Evolutionary conservation across 2,113 vertebrate genomes (phyloP).

Genomic region (Neolamprologus kungweensis): DNA sequence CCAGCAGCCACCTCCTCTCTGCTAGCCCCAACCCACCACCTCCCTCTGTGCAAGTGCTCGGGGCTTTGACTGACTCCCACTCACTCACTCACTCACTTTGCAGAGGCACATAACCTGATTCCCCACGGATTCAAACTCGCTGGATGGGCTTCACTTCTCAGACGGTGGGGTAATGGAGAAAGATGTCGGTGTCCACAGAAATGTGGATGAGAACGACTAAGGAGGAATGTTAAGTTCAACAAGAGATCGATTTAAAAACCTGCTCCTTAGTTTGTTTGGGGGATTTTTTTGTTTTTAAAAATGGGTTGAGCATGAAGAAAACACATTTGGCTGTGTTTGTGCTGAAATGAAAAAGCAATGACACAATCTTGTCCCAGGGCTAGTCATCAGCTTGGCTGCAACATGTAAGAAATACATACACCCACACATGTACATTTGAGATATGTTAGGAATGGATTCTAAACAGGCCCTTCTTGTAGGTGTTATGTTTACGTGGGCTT

Average conservation of each 20-base stretch:
- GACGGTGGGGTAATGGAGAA: neutral
- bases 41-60: conserved; percentile 22
- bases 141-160: conserved; percentile 2
- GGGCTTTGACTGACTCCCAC: conserved; percentile 53
- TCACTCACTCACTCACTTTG: conserved; percentile 1
- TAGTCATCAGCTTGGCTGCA: conserved; percentile 50
- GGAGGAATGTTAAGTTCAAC: neutral
- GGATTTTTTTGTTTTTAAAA: neutral
- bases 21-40: neutral
- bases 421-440: conserved; percentile 45
- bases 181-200: neutral
- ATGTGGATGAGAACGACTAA: neutral
- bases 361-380: conserved; percentile 55
- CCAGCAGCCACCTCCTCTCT: conserved; percentile 43
- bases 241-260: neutral
- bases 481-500: conserved; percentile 17
- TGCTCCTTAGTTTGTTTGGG: neutral
- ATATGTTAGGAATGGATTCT: conserved; percentile 26
- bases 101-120: conserved; percentile 9
- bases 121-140: neutral
- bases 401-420: conserved; percentile 36
- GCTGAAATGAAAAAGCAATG: neutral
- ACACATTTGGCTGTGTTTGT: conserved; percentile 4
- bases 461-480: conserved; percentile 10
- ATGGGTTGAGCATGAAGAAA: conserved; percentile 8